Percentiles rank a stretch among this genome's conserved stretches.
phyloP scores from a whole-genome alignment of 2,797 vertebrate species.

The Aphelocoma californica region DNA sequence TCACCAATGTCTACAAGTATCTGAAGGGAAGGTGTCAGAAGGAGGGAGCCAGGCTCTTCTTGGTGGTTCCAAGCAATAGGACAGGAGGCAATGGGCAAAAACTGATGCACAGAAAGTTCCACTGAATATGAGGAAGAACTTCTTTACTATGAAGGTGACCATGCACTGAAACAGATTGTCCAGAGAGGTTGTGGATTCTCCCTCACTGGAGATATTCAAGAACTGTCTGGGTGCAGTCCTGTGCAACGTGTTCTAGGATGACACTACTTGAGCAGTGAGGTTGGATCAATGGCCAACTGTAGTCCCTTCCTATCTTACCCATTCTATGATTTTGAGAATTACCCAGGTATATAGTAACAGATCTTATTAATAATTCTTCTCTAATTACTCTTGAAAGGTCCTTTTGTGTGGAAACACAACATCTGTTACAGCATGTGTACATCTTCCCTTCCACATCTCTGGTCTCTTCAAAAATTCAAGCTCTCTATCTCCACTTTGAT shows the following conservation, averaged over 20 bases:
- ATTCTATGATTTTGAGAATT: background rate
- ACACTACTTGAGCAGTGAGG: background rate
- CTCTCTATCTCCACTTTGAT: background rate
- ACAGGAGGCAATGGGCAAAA: background rate
- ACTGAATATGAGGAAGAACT: background rate
- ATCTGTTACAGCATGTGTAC: background rate
- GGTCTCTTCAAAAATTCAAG: background rate
- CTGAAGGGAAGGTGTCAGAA: background rate
- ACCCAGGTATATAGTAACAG: background rate
- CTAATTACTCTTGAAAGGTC: background rate
- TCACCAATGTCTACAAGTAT: background rate
- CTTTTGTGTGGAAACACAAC: background rate
- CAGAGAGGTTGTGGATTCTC: background rate
- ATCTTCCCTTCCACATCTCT: background rate
- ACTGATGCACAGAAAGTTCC: background rate
- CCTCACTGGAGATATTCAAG: background rate
- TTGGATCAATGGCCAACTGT: background rate
- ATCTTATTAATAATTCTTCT: background rate
- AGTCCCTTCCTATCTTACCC: background rate
- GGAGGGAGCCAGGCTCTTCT: background rate
- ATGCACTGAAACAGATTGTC: accelerated
- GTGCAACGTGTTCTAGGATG: background rate
- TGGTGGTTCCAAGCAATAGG: background rate
- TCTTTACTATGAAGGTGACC: background rate
- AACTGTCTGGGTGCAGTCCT: background rate